A percentile compares a stretch with the other conserved stretches of the same genome.
These are phyloP conservation scores for Spisula subtruncata DNA, from an alignment of 2,888 invertebrate species.

Conservation along the genomic window DNA sequence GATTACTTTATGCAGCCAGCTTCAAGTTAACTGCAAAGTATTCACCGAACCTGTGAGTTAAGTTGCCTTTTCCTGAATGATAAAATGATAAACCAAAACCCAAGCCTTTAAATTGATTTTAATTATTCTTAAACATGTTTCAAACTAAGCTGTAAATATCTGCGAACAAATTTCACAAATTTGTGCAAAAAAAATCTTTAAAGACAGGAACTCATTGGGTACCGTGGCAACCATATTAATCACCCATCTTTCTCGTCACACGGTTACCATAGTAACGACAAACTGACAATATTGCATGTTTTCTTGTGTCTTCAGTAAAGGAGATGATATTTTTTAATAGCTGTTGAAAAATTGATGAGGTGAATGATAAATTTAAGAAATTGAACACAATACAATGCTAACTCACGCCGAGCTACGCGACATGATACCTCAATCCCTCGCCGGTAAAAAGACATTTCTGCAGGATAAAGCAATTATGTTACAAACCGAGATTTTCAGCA, in stretches of 20 bases:
- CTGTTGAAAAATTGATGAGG: slow-evolving; percentile 45
- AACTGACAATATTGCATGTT: slow-evolving; percentile 63
- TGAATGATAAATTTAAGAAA: background rate
- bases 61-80: too few species aligned
- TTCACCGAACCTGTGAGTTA: background rate
- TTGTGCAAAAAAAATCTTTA: background rate
- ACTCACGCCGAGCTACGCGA: background rate
- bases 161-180: too few species aligned
- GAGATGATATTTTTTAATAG: slow-evolving; percentile 38
- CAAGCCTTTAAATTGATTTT: background rate
- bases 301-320: slow-evolving; percentile 38
- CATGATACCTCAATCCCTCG: background rate
- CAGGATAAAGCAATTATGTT: slow-evolving; percentile 28
- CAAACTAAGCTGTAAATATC: slow-evolving; percentile 3
- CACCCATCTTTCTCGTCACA: slow-evolving; percentile 38
- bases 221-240: slow-evolving; percentile 42
- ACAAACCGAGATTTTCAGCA: background rate
- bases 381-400: slow-evolving; percentile 7
- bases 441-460: slow-evolving; percentile 1
- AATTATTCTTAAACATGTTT: background rate
- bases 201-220: slow-evolving; percentile 12
- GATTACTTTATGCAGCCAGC: too few species aligned
- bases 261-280: slow-evolving; percentile 56
- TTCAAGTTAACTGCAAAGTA: background rate
- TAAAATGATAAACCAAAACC: background rate